phyloP scores from a whole-genome alignment of 2,113 vertebrate species.

The Zingel zingel region DNA sequence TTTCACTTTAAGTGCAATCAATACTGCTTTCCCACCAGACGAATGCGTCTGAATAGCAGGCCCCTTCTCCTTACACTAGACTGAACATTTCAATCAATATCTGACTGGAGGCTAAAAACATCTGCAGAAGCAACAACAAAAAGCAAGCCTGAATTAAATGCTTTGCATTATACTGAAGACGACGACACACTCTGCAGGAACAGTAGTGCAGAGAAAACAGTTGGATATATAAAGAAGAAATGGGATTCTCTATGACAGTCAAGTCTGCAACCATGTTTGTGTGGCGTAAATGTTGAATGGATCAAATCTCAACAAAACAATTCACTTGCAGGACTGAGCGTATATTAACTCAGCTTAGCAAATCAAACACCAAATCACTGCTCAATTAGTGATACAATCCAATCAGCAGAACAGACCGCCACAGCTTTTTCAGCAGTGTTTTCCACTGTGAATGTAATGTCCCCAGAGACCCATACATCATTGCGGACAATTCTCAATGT shows the following conservation, averaged over 20 bases:
- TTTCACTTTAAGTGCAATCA: slow-evolving; percentile 82
- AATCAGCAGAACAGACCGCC: not conserved
- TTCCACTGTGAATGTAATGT: slow-evolving; percentile 1
- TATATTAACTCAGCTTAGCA: not conserved
- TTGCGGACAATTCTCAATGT: slow-evolving; percentile 31
- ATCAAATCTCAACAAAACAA: slow-evolving; percentile 2
- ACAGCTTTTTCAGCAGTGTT: not conserved
- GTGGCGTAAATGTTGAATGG: not conserved
- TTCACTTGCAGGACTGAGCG: not conserved
- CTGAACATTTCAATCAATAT: slow-evolving; percentile 78
- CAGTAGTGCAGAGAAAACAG: not conserved
- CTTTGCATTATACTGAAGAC: slow-evolving; percentile 32
- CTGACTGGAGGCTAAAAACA: slow-evolving; percentile 62
- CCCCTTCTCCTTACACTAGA: slow-evolving; percentile 42
- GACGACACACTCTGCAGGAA: not conserved
- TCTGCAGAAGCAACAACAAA: slow-evolving; percentile 52
- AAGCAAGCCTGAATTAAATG: slow-evolving; percentile 50
- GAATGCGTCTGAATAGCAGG: slow-evolving; percentile 63
- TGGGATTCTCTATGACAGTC: not conserved
- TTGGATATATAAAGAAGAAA: not conserved
- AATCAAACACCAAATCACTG: slow-evolving; percentile 21
- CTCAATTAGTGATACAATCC: slow-evolving; percentile 5
- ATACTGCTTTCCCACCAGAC: slow-evolving; percentile 69
- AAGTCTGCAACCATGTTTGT: not conserved
- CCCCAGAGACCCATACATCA: slow-evolving; percentile 40